Percentiles rank a stretch among this genome's conserved stretches.
These are phyloP conservation scores for Drosophila paulistorum DNA, from an alignment of 1,140 invertebrate genomes.

Conservation along the genomic window DNA sequence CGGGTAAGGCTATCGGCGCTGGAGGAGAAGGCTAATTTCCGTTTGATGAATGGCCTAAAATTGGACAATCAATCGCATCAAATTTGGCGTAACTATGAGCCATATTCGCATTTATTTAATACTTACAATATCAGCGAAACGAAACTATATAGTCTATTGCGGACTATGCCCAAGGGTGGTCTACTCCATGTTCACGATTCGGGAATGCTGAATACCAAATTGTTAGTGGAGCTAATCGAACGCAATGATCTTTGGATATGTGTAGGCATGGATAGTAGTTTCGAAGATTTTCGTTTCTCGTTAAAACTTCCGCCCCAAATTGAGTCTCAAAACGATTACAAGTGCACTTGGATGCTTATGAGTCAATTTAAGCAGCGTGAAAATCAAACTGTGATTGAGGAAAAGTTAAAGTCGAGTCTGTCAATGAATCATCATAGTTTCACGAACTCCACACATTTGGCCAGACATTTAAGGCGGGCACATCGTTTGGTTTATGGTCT, in stretches of 20 bases:
- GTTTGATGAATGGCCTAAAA: conserved; percentile 36
- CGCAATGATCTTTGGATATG: conserved; percentile 55
- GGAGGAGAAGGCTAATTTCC: conserved; percentile 49
- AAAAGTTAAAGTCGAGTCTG: conserved; percentile 24
- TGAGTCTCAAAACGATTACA: conserved; percentile 50
- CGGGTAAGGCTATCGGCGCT: conserved; percentile 26
- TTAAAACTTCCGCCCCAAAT: conserved; percentile 17
- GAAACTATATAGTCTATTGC: conserved; percentile 87
- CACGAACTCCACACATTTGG: conserved; percentile 85
- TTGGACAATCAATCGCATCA: conserved; percentile 35
- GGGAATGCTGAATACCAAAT: conserved; percentile 86
- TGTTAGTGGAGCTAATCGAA: conserved; percentile 59
- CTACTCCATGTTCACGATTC: conserved; percentile 89
- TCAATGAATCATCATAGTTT: conserved; percentile 82
- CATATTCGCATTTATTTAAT: conserved; percentile 85
- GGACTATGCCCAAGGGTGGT: conserved; percentile 88
- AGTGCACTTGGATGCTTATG: conserved; percentile 86
- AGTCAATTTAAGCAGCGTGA: conserved; percentile 81
- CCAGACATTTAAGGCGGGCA: conserved; percentile 86
- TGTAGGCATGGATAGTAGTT: conserved; percentile 34
- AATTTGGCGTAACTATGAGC: conserved; percentile 49
- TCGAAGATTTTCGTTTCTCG: conserved; percentile 83
- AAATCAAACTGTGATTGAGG: neutral
- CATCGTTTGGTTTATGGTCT: conserved; percentile 86
- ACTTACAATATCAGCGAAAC: conserved; percentile 86